Evolutionary conservation across 64 coral and sea anemone genomes (phyloP).

Genomic region (Porites australiensis): DNA sequence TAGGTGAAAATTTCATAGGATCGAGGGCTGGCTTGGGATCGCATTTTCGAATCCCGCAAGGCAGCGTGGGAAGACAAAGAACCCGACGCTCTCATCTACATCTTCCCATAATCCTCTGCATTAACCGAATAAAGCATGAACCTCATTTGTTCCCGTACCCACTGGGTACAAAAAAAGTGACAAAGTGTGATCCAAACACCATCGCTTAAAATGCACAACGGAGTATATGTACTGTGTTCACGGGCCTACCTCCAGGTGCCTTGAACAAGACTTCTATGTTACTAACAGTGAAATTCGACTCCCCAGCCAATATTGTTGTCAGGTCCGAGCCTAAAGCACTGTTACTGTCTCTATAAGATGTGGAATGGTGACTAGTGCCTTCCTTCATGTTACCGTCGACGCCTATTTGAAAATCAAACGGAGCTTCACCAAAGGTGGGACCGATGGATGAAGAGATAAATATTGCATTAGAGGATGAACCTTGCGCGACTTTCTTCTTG

Average conservation of each 20-base stretch:
- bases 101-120: too few relatives aligned
- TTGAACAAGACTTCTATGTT: constrained; percentile 51
- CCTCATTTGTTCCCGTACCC: too few relatives aligned
- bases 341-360: neutral
- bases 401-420: constrained; percentile 60
- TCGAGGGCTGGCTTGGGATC: too few relatives aligned
- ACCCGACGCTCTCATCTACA: too few relatives aligned
- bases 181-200: too few relatives aligned
- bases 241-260: neutral
- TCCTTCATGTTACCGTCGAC: constrained; percentile 16
- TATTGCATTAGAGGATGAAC: neutral
- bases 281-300: neutral
- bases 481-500: neutral
- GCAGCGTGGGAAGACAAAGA: too few relatives aligned
- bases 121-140: too few relatives aligned
- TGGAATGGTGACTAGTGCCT: neutral
- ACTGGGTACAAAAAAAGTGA: too few relatives aligned
- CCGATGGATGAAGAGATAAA: constrained; percentile 22
- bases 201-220: neutral
- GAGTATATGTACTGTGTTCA: too few relatives aligned
- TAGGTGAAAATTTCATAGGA: too few relatives aligned
- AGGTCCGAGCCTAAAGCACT: neutral
- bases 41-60: too few relatives aligned
- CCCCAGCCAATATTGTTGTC: neutral
- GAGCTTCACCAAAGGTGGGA: constrained; percentile 38